Base-by-base conservation (phyloP, 2,797 vertebrate genomes). In the Telmatherina bonti region DNA sequence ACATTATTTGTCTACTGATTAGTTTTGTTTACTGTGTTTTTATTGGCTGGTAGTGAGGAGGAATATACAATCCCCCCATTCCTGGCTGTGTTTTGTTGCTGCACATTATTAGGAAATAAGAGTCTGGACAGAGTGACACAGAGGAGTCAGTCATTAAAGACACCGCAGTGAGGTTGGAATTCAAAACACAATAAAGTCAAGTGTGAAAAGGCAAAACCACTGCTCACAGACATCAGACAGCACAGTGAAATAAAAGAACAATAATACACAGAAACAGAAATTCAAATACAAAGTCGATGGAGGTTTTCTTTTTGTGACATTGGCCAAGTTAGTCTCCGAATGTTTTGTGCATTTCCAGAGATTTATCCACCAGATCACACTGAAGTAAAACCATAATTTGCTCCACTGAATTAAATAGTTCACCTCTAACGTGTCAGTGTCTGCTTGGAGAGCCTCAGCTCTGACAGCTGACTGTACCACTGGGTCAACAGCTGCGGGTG, bases 401-500 rank as follows among this genome's bases (percentile, higher is more conserved):
- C 75, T 72, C 9, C 11, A 58, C 69, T 76, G 67, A 72, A 84
- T 70, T 64, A 79, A 83, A 79, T 80, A 35, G 68, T 74, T 76
- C 62, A 73, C 67, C 62, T 57, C 47, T 35, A 45, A 30, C 43
- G 33, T 82, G 70, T 36, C 49, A n/a, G 35, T 35, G 27, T 55
- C 38, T 56, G 76, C 67, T 72, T 53, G 4, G 67, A 73, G 36
- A 80, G 76, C 67, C 71, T 85, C 61, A 12, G 61, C 60, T 59
- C 31, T 62, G 76, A 82, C 73, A 73, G 63, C 67, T 20, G 31
- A 76, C 57, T 63, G 55, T 27, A 58, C 57, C 13, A 62, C 60
- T 22, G 72, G 80, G 86, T 88, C 85, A 83, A 76, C 75, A 69
- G 72, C 68, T 70, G 71, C 27, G 65, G 77, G 76, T 10, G 18